Evolutionary conservation across 2,113 vertebrate genomes (phyloP), one percentile per base, ranked within the genome.

Genomic region (Platysteira castanea): DNA sequence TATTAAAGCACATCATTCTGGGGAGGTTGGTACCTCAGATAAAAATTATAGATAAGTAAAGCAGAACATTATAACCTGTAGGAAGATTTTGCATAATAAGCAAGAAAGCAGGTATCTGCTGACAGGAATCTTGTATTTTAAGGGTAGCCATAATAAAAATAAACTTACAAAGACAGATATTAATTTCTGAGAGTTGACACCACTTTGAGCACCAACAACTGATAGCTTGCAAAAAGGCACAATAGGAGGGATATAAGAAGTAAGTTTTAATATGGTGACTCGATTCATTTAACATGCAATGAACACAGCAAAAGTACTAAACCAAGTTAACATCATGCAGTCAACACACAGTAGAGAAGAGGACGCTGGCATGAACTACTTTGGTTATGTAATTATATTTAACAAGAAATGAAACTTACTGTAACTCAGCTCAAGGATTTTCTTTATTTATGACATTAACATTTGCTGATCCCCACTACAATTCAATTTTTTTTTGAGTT

Each of bases 121-220:
- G 82, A 95, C n/a, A 95, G 74, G 89, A 90, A 93, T 85, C 91
- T 91, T 46, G 57, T 65, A 89, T 57, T 88, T 92, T 95, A 93
- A 95, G 87, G 83, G 89, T 94, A 97, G 91, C 92, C 93, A 74
- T 83, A 97, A 96, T 80, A 97, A 97, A 97, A 96, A 97, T 50
- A 97, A 97, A 97, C 97, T 97, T 97, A 97, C 96, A 96, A 97
- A 96, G 94, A 97, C 77, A 97, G 97, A 95, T 87, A 96, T 88
- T 97, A 95, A 97, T 97, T 96, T 97, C 96, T 97, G 96, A 97
- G 92, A 96, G 96, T 60, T 96, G 96, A 97, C 96, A 97, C 95
- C 96, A 97, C 83, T 97, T 96, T 97, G 95, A 96, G 91, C 95
- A 97, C 97, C 94, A 97, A 97, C 94, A 97, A 97, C 9, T 97